Evolutionary conservation across 1,140 invertebrate species (phyloP), one percentile per base, ranked within the genome.

Genomic region (Pygmarrhopalites habei): DNA sequence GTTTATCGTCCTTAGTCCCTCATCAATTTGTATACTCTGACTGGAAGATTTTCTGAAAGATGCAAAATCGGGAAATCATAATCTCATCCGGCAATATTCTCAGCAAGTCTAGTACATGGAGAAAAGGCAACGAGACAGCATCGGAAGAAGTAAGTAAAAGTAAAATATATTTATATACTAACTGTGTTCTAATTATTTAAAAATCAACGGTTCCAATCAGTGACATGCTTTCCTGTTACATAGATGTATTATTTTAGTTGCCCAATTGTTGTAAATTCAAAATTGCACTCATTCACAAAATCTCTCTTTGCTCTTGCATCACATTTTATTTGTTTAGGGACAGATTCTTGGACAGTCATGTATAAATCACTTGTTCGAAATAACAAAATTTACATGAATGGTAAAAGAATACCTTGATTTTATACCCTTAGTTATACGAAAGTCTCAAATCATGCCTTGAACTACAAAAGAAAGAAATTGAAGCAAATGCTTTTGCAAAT

Each of bases 361-460:
- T 10, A 12, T n/a, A 41, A 41, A 12, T 41, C n/a, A 41, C n/a
- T n/a, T n/a, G n/a, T n/a, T n/a, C n/a, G 10, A 29, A 21, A 14
- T 21, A 43, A 62, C 21, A 29, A 23, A 28, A 49, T 25, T 25
- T 62, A 17, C 32, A 1, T 39, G n/a, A 30, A 52, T 60, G 23
- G 21, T 57, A 28, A 39, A 55, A 43, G 19, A 39, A 15, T 43
- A 29, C 51, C 32, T 65, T 10, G 55, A 56, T 46, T 44, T 69
- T 53, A 62, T 62, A 70, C 64, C 55, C 70, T 66, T 74, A 88
- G 87, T 71, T 89, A 49, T 79, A 82, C 55, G 85, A 89, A 73
- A 83, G 85, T 63, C 78, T 89, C n/a, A 85, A 83, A 72, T 79
- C 78, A 46, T 79, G 83, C 25, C 19, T 62, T 32, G 61, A 47